Evolutionary conservation across 2,888 invertebrate genomes (phyloP).

Genomic region (Archips xylosteana): DNA sequence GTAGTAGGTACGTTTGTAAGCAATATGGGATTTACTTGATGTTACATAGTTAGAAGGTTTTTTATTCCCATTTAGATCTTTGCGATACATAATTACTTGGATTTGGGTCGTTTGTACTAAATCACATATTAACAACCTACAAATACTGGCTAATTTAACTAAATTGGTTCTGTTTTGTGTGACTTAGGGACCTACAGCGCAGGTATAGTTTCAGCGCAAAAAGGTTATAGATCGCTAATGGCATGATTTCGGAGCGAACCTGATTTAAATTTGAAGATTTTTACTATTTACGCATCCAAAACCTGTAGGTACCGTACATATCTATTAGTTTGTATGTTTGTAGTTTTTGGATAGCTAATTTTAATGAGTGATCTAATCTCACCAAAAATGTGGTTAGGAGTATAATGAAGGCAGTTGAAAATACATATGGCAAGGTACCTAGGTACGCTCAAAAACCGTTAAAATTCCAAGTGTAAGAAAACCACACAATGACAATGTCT

Average conservation of each 20-base stretch:
- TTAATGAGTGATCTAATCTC: too few species aligned
- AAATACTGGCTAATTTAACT: constrained; percentile 18
- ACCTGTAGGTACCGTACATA: too few species aligned
- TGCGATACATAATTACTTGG: constrained; percentile 23
- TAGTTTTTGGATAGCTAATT: too few species aligned
- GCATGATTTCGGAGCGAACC: neutral
- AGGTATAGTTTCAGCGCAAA: neutral
- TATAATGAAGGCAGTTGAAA: too few species aligned
- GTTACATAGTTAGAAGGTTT: constrained; percentile 10
- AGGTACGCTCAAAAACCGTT: too few species aligned
- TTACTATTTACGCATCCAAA: neutral
- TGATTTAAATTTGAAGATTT: neutral
- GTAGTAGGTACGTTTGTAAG: constrained; percentile 42
- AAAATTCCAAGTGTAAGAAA: too few species aligned
- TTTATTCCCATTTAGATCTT: constrained; percentile 24
- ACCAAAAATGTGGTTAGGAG: too few species aligned
- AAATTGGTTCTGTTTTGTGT: constrained; percentile 8
- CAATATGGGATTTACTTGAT: constrained; percentile 41
- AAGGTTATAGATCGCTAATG: neutral
- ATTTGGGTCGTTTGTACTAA: constrained; percentile 25
- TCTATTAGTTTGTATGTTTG: too few species aligned
- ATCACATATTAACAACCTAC: constrained; percentile 24
- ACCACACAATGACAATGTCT: too few species aligned
- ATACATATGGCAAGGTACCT: too few species aligned
- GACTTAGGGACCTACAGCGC: neutral